These are phyloP conservation scores for Sphaerophoria taeniata DNA, from an alignment of 2,888 invertebrate species.

Conservation along the genomic window DNA sequence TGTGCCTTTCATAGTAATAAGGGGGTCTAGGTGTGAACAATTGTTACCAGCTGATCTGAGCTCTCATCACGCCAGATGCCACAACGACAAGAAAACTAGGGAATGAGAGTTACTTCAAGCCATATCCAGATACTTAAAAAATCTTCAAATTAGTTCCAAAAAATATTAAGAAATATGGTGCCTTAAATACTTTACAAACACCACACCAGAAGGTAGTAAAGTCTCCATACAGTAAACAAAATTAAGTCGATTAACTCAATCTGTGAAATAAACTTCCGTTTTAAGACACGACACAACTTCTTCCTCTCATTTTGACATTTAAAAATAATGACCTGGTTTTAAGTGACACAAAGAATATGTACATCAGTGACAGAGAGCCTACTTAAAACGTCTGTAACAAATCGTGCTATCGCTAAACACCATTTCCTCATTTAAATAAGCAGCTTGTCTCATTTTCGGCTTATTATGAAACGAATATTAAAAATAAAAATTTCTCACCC, in stretches of 20 bases:
- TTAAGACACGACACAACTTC: neutral
- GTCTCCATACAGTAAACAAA: neutral
- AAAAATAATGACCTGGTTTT: conserved; percentile 25
- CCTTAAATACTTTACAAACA: too few relatives aligned
- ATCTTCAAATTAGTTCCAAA: too few relatives aligned
- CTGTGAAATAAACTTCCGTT: neutral
- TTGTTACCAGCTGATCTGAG: too few relatives aligned
- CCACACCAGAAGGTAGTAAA: too few relatives aligned
- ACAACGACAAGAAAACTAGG: too few relatives aligned
- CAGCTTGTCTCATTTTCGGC: conserved; percentile 28
- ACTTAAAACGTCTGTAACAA: conserved; percentile 14
- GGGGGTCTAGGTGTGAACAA: too few relatives aligned
- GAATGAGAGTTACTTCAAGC: too few relatives aligned
- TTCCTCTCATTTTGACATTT: conserved; percentile 4
- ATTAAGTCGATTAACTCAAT: neutral
- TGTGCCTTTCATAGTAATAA: too few relatives aligned
- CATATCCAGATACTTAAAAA: too few relatives aligned
- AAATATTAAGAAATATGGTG: too few relatives aligned
- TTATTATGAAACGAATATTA: conserved; percentile 1
- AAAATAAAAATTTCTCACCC: conserved; percentile 30
- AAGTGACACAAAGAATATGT: conserved; percentile 15
- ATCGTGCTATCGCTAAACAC: neutral
- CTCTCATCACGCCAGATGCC: too few relatives aligned
- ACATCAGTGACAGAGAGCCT: neutral
- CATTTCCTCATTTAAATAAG: conserved; percentile 1